phyloP scores from a whole-genome alignment of 2,888 invertebrate genomes.

The Xanthia togata region DNA sequence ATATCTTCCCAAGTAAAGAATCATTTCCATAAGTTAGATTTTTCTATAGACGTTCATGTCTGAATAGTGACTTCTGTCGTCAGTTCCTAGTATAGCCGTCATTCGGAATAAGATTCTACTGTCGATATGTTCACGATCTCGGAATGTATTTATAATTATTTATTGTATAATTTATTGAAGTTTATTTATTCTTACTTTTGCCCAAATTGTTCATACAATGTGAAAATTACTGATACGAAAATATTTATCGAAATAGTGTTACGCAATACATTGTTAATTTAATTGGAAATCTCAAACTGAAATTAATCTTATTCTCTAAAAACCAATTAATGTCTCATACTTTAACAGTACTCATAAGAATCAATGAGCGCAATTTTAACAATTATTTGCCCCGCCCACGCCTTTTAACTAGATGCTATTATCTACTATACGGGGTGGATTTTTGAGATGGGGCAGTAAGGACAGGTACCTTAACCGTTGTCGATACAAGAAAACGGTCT shows the following conservation, averaged over 20 bases:
- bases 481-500: too few species aligned
- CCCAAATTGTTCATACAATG: constrained; percentile 24
- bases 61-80: constrained; percentile 1
- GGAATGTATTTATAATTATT: constrained; percentile 68
- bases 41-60: not conserved
- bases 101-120: constrained; percentile 40
- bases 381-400: not conserved
- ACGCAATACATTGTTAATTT: constrained; percentile 23
- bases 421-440: too few species aligned
- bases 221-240: constrained; percentile 19
- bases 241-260: constrained; percentile 29
- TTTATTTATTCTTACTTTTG: constrained; percentile 55
- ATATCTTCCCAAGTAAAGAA: not conserved
- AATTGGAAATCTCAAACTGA: not conserved
- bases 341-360: constrained; percentile 6
- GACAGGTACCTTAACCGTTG: too few species aligned
- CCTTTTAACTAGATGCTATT: constrained; percentile 4
- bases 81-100: constrained; percentile 13
- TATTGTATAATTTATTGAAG: constrained; percentile 65
- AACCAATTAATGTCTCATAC: constrained; percentile 14
- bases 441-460: too few species aligned
- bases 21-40: not conserved
- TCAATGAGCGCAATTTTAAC: constrained; percentile 6
- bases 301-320: not conserved
- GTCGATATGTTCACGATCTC: constrained; percentile 65